A percentile compares a stretch with the other conserved stretches of the same genome.
Evolutionary conservation across 2,888 invertebrate species (phyloP).

Genomic region (Cistogaster globosa): DNA sequence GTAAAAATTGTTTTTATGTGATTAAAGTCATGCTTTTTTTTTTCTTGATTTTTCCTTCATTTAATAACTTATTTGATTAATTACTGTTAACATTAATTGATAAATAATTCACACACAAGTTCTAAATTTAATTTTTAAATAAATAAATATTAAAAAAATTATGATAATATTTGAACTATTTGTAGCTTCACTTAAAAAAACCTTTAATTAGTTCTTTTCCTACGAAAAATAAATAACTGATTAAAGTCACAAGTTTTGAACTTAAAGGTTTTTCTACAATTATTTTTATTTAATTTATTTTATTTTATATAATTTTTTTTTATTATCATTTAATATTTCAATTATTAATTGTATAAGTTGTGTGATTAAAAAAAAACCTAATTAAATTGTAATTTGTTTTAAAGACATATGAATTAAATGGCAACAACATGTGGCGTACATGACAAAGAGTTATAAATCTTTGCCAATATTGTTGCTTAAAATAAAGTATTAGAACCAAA

Average conservation of each 20-base stretch:
- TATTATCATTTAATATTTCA: constrained; percentile 39
- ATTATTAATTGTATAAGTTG: constrained; percentile 13
- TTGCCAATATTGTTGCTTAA: background rate
- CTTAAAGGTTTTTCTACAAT: background rate
- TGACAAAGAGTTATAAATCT: constrained; percentile 30
- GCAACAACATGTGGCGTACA: constrained; percentile 10
- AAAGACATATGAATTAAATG: constrained; percentile 6
- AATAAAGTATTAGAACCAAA: constrained; percentile 14
- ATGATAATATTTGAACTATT: constrained; percentile 41
- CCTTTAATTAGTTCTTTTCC: background rate
- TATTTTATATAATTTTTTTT: background rate
- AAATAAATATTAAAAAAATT: constrained; percentile 40
- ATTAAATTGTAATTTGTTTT: constrained; percentile 48
- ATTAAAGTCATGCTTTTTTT: constrained; percentile 63
- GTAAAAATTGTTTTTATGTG: constrained; percentile 38
- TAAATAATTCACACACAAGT: constrained; percentile 76
- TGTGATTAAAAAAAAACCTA: background rate
- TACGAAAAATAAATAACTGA: constrained; percentile 41
- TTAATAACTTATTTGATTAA: constrained; percentile 74
- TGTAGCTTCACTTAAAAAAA: no score
- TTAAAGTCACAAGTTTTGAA: constrained; percentile 59
- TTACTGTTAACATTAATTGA: constrained; percentile 77
- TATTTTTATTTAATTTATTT: no score
- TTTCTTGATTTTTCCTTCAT: background rate
- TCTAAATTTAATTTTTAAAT: constrained; percentile 33